These are phyloP conservation scores for Epinephelus malabaricus DNA, from an alignment of 2,797 vertebrate species.

Conservation along the genomic window DNA sequence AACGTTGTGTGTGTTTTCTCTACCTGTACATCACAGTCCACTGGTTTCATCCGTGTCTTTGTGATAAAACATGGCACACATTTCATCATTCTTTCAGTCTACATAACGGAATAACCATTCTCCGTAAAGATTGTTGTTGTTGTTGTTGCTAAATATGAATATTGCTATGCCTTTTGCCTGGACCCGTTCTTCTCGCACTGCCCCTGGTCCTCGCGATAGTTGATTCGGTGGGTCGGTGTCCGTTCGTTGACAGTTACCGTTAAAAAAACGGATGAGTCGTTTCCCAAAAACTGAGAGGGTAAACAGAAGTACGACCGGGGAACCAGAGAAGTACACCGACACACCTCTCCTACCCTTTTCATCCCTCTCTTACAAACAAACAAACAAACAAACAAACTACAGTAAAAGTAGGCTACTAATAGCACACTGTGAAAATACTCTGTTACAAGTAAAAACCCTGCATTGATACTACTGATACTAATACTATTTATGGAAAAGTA, in stretches of 20 bases:
- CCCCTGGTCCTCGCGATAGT: slow-evolving; percentile 61
- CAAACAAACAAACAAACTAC: not conserved
- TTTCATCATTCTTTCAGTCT: slow-evolving; percentile 13
- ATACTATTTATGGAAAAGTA: too few species aligned
- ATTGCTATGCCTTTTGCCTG: slow-evolving; percentile 74
- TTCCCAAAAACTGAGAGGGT: not conserved
- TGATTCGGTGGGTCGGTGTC: not conserved
- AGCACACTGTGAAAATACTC: not conserved
- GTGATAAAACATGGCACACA: slow-evolving; percentile 1
- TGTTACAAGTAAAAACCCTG: too few species aligned
- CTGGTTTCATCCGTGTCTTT: slow-evolving; percentile 20
- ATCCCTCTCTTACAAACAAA: not conserved
- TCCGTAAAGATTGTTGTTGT: slow-evolving; percentile 68
- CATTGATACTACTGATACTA: too few species aligned
- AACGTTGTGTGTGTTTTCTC: not conserved
- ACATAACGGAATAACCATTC: slow-evolving; percentile 30
- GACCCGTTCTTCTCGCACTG: slow-evolving; percentile 56
- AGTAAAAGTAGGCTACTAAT: not conserved
- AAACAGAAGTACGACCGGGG: too few species aligned
- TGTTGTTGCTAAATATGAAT: slow-evolving; percentile 82
- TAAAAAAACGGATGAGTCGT: not conserved
- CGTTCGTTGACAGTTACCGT: slow-evolving; percentile 3
- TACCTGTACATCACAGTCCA: slow-evolving; percentile 66
- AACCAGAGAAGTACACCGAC: too few species aligned
- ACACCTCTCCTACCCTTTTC: not conserved